A percentile compares a stretch with the other conserved stretches of the same genome.
Evolutionary conservation across 2,113 vertebrate genomes (phyloP).

Genomic region (Notothenia rossii): DNA sequence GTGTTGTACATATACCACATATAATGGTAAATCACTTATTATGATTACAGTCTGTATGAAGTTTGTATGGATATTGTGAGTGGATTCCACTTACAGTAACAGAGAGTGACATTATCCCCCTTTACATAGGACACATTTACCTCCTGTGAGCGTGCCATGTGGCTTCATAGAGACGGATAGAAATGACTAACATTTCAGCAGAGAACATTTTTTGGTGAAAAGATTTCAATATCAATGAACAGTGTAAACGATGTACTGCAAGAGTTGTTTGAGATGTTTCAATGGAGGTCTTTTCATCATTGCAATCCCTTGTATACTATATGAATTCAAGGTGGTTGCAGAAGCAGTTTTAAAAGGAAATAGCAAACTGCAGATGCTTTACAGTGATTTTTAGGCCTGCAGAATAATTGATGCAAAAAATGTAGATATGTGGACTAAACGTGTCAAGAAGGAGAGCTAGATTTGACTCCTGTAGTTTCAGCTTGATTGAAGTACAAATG

Average conservation of each 20-base stretch:
- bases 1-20: not conserved
- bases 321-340: not conserved
- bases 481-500: no score
- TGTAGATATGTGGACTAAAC: not conserved
- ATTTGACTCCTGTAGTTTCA: not conserved
- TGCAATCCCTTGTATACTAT: not conserved
- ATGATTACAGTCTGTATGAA: not conserved
- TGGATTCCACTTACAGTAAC: constrained; percentile 4
- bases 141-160: no score
- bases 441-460: not conserved
- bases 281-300: not conserved
- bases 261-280: not conserved
- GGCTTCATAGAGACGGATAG: no score
- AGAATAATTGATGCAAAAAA: not conserved
- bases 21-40: not conserved
- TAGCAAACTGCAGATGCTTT: constrained; percentile 4
- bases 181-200: no score
- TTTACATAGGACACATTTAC: no score
- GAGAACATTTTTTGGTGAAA: not conserved
- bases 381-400: not conserved
- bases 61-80: not conserved
- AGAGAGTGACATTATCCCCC: not conserved
- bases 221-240: not conserved
- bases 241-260: not conserved
- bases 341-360: not conserved